phyloP scores from a whole-genome alignment of 2,888 invertebrate species.

The Barypeithes pellucidus region DNA sequence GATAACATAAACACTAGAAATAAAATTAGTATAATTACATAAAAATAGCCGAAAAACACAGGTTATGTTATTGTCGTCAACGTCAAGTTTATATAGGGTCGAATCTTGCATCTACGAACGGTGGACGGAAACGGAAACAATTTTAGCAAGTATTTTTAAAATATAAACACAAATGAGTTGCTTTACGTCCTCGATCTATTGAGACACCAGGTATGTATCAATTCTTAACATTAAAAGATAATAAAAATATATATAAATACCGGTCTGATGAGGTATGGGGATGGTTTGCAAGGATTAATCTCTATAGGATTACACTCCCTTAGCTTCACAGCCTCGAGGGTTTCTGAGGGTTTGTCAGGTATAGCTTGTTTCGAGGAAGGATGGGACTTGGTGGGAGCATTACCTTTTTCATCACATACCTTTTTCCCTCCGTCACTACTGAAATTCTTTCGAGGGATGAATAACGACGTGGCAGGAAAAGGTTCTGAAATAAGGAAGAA shows the following conservation, averaged over 20 bases:
- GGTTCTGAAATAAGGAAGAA: conserved; percentile 20
- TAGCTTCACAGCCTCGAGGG: conserved; percentile 52
- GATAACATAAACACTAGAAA: no score
- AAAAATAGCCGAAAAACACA: no score
- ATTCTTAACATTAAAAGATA: no score
- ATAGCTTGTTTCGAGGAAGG: conserved; percentile 30
- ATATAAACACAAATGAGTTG: no score
- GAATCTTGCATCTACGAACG: no score
- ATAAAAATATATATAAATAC: conserved; percentile 48
- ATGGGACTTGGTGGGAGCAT: conserved; percentile 42
- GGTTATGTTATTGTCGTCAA: no score
- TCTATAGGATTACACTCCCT: conserved; percentile 58
- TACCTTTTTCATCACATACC: conserved; percentile 57
- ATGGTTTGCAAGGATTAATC: conserved; percentile 57
- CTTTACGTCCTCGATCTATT: no score
- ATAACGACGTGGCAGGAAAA: background rate
- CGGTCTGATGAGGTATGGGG: conserved; percentile 45
- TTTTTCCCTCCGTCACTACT: conserved; percentile 56
- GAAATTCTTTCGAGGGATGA: conserved; percentile 24
- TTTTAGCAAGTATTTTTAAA: no score
- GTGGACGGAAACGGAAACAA: no score
- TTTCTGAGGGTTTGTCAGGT: conserved; percentile 6
- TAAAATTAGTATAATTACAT: no score
- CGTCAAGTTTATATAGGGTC: no score
- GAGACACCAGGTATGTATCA: no score